Evolutionary conservation across 2,113 vertebrate genomes (phyloP), one percentile per base, ranked within the genome.

Genomic region (Narcine bancroftii): DNA sequence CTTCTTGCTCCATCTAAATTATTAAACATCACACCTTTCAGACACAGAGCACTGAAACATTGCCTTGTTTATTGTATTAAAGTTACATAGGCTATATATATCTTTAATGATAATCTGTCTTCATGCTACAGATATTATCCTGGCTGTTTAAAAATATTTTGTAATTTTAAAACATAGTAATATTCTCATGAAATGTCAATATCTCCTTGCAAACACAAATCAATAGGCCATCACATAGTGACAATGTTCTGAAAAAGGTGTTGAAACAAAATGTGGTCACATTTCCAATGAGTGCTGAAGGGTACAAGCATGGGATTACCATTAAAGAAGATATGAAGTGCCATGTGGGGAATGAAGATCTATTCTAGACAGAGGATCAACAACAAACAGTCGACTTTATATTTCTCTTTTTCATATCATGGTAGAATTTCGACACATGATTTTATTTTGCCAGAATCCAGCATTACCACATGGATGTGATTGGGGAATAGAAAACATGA

Each of bases 1-100:
- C 96, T 97, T 96, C 95, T 95, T 95, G 94, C 97, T 96, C 92
- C 93, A 95, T 91, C 94, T 98, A 96, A 98, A 98, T 99, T 97
- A 99, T 97, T 98, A 95, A 99, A 93, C 85, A 93, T 93, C 89
- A 63, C 93, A 93, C 94, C 93, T 96, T 95, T 94, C 93, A 94
- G 94, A 94, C 94, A 73, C 93, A 94, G 92, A 92, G 92, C 92
- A 93, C 77, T 92, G 92, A 94, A 92, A 93, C 36, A 91, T 47
- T 91, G 65, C 24, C 63, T 47, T 91, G 89, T 91, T 91, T 91
- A 91, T 91, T 91, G 65, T 47, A 69, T 91, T 47, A 69, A 91
- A 47, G 89, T 91, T 69, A 71, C 65, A 26, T 71, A 33, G 63
- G 36, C 26, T 24, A 91, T 33, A 71, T 65, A 45, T 65, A 45